phyloP scores from a whole-genome alignment of 2,113 vertebrate genomes.

The Erinaceus europaeus region DNA sequence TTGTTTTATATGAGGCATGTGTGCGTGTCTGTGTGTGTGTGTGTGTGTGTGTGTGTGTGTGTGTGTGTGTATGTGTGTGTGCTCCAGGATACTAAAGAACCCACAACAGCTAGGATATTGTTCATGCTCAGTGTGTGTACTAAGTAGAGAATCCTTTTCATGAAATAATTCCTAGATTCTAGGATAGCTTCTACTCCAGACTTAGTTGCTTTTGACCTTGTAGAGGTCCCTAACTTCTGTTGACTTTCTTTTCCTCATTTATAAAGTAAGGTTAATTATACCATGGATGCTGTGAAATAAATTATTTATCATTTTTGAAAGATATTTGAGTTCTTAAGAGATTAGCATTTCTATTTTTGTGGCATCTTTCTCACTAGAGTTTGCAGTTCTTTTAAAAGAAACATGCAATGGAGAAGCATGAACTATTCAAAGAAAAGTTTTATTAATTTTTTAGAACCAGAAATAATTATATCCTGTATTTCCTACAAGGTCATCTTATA shows the following conservation, averaged over 20 bases:
- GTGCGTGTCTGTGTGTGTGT: not conserved
- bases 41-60: not conserved
- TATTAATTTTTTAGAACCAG: slow-evolving; percentile 35
- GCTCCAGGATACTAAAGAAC: not conserved
- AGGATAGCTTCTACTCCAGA: not conserved
- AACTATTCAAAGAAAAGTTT: slow-evolving; percentile 41
- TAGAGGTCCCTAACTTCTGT: not conserved
- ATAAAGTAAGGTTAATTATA: slow-evolving; percentile 52
- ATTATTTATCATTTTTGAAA: slow-evolving; percentile 60
- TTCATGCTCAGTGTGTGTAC: not conserved
- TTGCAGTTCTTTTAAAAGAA: slow-evolving; percentile 42
- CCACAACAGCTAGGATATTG: not conserved
- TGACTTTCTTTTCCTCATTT: not conserved
- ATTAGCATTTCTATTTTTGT: slow-evolving; percentile 60
- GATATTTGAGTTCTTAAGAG: slow-evolving; percentile 33
- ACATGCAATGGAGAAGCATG: not conserved
- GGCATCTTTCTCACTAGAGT: slow-evolving; percentile 32
- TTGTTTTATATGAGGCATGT: not conserved
- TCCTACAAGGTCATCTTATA: slow-evolving; percentile 54
- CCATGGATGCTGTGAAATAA: slow-evolving; percentile 47
- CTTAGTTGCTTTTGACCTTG: slow-evolving; percentile 26
- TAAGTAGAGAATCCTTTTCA: not conserved
- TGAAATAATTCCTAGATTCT: not conserved
- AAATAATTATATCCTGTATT: slow-evolving; percentile 50
- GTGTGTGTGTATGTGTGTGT: not conserved